Conservation (phyloP, 2,888 invertebrate genomes). For the Salpingus planirostris region DNA sequence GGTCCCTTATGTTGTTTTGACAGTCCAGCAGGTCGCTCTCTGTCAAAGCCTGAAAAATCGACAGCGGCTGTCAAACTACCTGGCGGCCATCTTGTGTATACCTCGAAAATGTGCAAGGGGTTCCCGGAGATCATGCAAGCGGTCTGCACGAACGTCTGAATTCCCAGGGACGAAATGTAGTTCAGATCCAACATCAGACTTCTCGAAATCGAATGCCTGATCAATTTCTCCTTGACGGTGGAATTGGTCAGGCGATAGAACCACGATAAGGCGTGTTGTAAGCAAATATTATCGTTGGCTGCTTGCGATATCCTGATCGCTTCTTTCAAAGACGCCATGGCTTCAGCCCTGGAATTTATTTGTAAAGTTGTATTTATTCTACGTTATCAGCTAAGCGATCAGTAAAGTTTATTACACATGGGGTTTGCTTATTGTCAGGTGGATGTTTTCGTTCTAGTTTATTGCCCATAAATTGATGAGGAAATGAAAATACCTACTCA, state of each 20-base stretch:
- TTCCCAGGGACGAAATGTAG: slow-evolving; percentile 64
- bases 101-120: slow-evolving; percentile 60
- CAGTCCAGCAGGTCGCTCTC: slow-evolving; percentile 82
- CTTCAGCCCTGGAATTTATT: slow-evolving; percentile 53
- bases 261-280: slow-evolving; percentile 82
- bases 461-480: no score
- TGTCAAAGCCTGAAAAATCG: slow-evolving; percentile 52
- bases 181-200: slow-evolving; percentile 59
- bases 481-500: slow-evolving; percentile 45
- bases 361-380: background rate
- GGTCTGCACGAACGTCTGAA: slow-evolving; percentile 69
- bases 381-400: no score
- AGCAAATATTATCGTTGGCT: slow-evolving; percentile 74
- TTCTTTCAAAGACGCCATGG: slow-evolving; percentile 74
- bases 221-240: slow-evolving; percentile 48
- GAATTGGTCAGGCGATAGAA: slow-evolving; percentile 52
- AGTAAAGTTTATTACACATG: background rate
- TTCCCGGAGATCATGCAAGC: slow-evolving; percentile 59
- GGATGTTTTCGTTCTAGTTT: no score
- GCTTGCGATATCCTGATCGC: slow-evolving; percentile 83
- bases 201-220: slow-evolving; percentile 60
- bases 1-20: slow-evolving; percentile 71
- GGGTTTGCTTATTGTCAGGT: no score
- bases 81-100: slow-evolving; percentile 27
- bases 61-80: background rate